Evolutionary conservation across 2,797 vertebrate species (phyloP).

Genomic region (Sphaeramia orbicularis): DNA sequence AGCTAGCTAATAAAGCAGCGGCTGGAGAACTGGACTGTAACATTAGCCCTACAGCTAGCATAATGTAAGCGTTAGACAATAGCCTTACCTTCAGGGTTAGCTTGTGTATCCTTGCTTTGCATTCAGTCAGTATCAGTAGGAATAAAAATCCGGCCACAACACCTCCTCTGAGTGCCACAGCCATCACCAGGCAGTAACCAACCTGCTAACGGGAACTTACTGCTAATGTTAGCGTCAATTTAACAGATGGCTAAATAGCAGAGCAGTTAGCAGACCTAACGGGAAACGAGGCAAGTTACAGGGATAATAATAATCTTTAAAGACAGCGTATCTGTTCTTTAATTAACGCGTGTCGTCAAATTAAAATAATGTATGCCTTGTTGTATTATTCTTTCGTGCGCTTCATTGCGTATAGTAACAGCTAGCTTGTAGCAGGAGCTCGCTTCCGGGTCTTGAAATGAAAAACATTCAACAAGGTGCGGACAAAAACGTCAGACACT

Average conservation of each 20-base stretch:
- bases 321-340: fast-evolving
- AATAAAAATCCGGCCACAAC: conserved; percentile 53
- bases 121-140: conserved; percentile 46
- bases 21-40: no score
- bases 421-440: conserved; percentile 35
- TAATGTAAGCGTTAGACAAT: fast-evolving
- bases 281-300: not conserved
- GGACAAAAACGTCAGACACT: conserved; percentile 6
- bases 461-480: not conserved
- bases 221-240: conserved; percentile 46
- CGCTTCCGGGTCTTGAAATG: conserved; percentile 64
- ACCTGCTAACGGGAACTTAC: conserved; percentile 42
- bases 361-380: not conserved
- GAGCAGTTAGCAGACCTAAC: conserved; percentile 10
- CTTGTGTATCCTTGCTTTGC: conserved; percentile 77
- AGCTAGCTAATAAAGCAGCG: conserved; percentile 1
- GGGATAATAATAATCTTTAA: not conserved
- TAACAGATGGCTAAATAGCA: conserved; percentile 42
- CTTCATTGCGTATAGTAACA: conserved; percentile 42
- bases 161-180: conserved; percentile 30
- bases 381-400: conserved; percentile 24
- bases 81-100: conserved; percentile 75
- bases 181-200: conserved; percentile 52
- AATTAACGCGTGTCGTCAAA: not conserved
- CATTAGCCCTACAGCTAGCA: conserved; percentile 14